phyloP scores from a whole-genome alignment of 2,797 vertebrate species.

The Menidia menidia region DNA sequence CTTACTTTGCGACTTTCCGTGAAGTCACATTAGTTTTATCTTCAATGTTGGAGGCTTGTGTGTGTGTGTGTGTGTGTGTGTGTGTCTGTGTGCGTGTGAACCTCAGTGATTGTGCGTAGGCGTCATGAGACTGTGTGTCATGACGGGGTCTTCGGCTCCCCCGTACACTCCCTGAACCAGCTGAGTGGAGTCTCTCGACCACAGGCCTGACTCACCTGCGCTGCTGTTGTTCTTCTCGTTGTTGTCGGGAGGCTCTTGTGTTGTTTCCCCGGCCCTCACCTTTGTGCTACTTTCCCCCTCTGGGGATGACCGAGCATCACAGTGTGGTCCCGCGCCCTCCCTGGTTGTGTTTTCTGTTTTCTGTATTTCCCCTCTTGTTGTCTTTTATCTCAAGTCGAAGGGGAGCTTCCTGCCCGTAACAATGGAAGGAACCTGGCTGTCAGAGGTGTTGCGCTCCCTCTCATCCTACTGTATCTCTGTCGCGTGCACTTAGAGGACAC shows the following conservation, averaged over 20 bases:
- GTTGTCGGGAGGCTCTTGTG: slow-evolving; percentile 16
- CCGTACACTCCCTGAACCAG: slow-evolving; percentile 12
- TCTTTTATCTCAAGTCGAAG: slow-evolving; percentile 58
- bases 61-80: background rate
- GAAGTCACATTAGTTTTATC: slow-evolving; percentile 1
- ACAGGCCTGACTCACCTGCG: slow-evolving; percentile 60
- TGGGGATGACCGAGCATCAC: slow-evolving; percentile 42
- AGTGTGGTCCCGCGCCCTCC: background rate
- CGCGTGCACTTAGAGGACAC: slow-evolving; percentile 28
- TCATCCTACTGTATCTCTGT: slow-evolving; percentile 58
- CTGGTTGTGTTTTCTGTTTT: slow-evolving; percentile 23
- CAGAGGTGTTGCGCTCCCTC: slow-evolving; percentile 65
- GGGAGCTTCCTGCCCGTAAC: slow-evolving; percentile 66
- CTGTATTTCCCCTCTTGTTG: slow-evolving; percentile 43
- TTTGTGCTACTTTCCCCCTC: slow-evolving; percentile 61
- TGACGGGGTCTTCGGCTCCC: slow-evolving; percentile 13
- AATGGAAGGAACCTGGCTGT: slow-evolving; percentile 78
- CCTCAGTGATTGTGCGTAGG: background rate
- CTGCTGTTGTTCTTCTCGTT: slow-evolving; percentile 36
- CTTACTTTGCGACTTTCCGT: background rate
- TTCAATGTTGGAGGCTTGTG: background rate
- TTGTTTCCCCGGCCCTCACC: slow-evolving; percentile 63
- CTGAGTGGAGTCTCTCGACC: slow-evolving; percentile 33
- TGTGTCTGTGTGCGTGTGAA: slow-evolving; percentile 1
- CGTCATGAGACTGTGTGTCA: slow-evolving; percentile 53